phyloP scores from a whole-genome alignment of 2,888 invertebrate genomes.

The Mesorhabditis spiculigera region DNA sequence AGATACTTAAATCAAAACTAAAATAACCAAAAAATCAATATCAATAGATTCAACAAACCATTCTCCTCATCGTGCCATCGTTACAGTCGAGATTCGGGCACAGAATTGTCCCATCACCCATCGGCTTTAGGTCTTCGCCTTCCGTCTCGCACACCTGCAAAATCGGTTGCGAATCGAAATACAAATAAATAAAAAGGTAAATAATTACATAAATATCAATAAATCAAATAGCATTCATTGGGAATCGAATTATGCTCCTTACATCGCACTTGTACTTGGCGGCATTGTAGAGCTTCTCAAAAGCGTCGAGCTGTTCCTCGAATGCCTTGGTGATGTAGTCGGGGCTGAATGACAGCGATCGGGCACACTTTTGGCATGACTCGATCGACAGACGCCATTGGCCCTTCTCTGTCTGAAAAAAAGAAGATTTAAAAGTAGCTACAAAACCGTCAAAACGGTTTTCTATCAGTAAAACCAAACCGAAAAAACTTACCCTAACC shows the following conservation, averaged over 20 bases:
- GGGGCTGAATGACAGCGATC: background rate
- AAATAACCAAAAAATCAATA: background rate
- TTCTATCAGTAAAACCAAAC: conserved; percentile 6
- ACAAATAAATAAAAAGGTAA: too few species aligned
- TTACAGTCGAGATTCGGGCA: background rate
- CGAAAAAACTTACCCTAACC: conserved; percentile 10
- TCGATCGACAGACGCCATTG: conserved; percentile 18
- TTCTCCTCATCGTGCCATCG: conserved; percentile 7
- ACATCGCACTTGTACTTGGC: background rate
- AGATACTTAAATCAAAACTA: background rate
- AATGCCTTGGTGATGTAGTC: conserved; percentile 21
- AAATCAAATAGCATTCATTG: background rate
- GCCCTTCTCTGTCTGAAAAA: background rate
- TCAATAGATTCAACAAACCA: background rate
- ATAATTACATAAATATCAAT: too few species aligned
- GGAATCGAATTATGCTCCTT: background rate
- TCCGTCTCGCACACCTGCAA: background rate
- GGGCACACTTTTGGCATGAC: conserved; percentile 21
- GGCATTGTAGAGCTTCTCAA: background rate
- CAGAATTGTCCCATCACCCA: background rate
- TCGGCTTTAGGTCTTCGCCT: background rate
- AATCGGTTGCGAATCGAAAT: too few species aligned
- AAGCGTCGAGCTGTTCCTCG: conserved; percentile 19
- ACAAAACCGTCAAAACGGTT: too few species aligned
- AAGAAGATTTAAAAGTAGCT: too few species aligned